A percentile compares a stretch with the other conserved stretches of the same genome.
These are phyloP conservation scores for Ariopsis seemanni DNA, from an alignment of 2,113 vertebrate genomes.

Conservation along the genomic window DNA sequence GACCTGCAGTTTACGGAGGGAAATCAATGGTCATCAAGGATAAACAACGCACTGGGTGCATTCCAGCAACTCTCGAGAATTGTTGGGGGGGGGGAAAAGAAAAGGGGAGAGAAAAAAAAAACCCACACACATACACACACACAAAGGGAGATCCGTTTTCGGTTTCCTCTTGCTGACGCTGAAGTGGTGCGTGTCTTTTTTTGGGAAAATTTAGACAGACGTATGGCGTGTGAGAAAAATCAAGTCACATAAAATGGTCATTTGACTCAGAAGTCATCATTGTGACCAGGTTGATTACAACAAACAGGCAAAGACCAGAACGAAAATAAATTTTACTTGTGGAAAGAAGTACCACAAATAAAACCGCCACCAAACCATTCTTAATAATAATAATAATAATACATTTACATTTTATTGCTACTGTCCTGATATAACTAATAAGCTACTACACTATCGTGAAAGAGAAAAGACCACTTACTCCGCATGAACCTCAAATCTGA, in stretches of 20 bases:
- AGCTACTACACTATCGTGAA: background rate
- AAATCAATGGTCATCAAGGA: constrained; percentile 61
- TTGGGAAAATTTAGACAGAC: background rate
- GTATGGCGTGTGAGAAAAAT: background rate
- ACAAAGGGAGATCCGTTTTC: background rate
- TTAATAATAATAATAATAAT: background rate
- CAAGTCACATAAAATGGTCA: too few relatives aligned
- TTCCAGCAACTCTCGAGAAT: constrained; percentile 38
- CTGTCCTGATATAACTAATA: background rate
- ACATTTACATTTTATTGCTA: background rate
- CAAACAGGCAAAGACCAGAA: background rate
- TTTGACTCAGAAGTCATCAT: background rate
- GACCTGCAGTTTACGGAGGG: constrained; percentile 39
- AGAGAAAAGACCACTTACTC: constrained; percentile 60
- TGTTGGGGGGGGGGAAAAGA: too few relatives aligned
- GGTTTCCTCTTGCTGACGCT: background rate
- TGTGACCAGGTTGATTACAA: background rate
- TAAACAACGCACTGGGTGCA: constrained; percentile 59
- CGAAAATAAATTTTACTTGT: background rate
- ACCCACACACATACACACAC: too few relatives aligned
- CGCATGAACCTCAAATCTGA: constrained; percentile 65
- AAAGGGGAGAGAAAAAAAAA: too few relatives aligned
- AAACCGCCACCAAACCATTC: background rate
- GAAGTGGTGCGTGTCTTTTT: background rate
- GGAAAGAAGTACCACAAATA: background rate